A percentile compares a stretch with the other conserved stretches of the same genome.
These are phyloP conservation scores for Rhinopithecus roxellana DNA, from an alignment of 2,113 vertebrate species.

Conservation along the genomic window DNA sequence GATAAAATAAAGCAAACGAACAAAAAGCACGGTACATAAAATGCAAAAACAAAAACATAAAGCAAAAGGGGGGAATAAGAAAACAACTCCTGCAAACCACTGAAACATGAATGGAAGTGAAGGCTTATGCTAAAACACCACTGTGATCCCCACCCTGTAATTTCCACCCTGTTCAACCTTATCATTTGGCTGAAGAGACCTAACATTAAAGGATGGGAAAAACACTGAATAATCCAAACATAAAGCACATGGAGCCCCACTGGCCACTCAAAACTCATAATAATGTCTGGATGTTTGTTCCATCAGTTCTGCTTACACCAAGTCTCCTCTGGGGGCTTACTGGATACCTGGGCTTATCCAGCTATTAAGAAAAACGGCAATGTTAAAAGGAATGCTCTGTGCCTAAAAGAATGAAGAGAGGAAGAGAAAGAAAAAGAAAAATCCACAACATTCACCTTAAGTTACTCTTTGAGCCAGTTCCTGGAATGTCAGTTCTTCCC, in stretches of 20 bases:
- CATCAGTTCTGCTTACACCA: not conserved
- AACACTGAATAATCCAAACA: conserved; percentile 72
- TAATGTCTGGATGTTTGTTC: conserved; percentile 40
- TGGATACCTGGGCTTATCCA: not conserved
- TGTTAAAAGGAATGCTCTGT: not conserved
- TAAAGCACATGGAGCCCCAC: conserved; percentile 45
- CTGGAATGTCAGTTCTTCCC: not conserved
- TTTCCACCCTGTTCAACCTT: conserved; percentile 60
- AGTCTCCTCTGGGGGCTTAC: not conserved
- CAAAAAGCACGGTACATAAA: not conserved
- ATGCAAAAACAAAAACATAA: not conserved
- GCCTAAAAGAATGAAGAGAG: not conserved
- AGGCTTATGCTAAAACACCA: conserved; percentile 40
- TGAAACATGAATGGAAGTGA: conserved; percentile 2
- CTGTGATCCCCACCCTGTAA: conserved; percentile 60
- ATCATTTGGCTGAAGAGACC: conserved; percentile 70
- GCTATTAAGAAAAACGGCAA: not conserved
- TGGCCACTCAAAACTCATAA: conserved; percentile 44
- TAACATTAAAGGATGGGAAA: conserved; percentile 63
- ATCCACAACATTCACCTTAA: not conserved
- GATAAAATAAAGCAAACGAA: not conserved
- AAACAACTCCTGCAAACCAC: not conserved
- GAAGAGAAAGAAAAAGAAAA: conserved; percentile 3
- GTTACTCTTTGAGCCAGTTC: not conserved
- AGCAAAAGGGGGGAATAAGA: not conserved